Conservation (phyloP, 2,797 vertebrate species). For the Sebastes wilsoni region DNA sequence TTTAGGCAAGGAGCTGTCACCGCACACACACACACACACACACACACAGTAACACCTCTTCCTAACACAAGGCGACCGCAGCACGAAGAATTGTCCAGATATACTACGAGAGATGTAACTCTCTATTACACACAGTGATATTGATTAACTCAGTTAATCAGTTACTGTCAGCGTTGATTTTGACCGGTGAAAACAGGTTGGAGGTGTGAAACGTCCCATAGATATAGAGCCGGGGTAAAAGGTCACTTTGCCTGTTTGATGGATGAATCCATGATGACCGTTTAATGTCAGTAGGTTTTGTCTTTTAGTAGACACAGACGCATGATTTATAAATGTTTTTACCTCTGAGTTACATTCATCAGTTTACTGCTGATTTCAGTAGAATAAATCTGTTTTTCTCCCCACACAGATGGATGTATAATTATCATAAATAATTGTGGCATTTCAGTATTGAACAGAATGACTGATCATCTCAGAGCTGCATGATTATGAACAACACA, state of each 20-base stretch:
- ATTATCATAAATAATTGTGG: background rate
- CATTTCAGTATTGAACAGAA: background rate
- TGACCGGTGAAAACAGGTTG: too few species aligned
- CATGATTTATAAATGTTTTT: background rate
- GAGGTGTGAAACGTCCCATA: too few species aligned
- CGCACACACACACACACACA: background rate
- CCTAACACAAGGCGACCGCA: too few species aligned
- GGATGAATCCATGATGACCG: too few species aligned
- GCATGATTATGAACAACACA: background rate
- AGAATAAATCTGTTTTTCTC: background rate
- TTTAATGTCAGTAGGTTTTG: too few species aligned
- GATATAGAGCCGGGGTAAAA: too few species aligned
- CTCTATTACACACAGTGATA: too few species aligned
- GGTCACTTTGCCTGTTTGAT: too few species aligned
- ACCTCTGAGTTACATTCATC: background rate
- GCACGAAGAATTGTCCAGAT: too few species aligned
- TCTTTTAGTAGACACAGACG: background rate
- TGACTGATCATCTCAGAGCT: background rate
- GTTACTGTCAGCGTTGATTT: too few species aligned
- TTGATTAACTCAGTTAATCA: too few species aligned
- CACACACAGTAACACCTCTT: background rate
- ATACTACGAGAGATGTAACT: too few species aligned
- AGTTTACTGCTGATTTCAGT: background rate
- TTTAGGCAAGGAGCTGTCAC: slow-evolving; percentile 10
- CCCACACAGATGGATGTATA: background rate